Percentiles rank a stretch among this genome's conserved stretches.
Conservation (phyloP, 37 sponge, comb jelly and placozoan genomes). For the Spongilla lacustris region DNA sequence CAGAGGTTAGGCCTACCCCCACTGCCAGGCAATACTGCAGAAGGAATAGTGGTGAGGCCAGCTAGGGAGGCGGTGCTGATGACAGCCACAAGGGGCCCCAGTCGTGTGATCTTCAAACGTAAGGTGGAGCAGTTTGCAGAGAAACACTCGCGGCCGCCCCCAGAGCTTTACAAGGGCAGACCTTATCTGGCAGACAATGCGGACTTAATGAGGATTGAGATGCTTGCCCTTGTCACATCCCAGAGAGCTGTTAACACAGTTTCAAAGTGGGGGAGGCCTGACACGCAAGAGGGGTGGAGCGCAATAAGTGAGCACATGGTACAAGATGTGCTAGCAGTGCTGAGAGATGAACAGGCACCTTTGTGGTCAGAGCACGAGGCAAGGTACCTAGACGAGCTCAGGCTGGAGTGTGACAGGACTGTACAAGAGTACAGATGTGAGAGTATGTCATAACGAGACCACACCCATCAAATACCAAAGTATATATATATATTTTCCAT, state of each 20-base stretch:
- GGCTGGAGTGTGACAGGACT: no score
- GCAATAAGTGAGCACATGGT: conserved; percentile 11
- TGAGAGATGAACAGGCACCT: conserved; percentile 14
- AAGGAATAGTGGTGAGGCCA: conserved; percentile 59
- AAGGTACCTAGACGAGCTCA: no score
- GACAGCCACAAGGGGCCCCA: conserved; percentile 4
- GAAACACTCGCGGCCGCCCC: neutral
- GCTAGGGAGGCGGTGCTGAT: conserved; percentile 9
- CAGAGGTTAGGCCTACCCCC: conserved; percentile 46
- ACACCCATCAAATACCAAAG: no score
- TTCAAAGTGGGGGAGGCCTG: conserved; percentile 37
- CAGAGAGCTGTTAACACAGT: conserved; percentile 45
- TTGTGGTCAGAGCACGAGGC: no score
- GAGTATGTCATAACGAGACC: neutral
- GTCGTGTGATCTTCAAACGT: conserved; percentile 56
- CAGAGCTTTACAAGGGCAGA: neutral
- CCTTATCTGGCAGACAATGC: conserved; percentile 4
- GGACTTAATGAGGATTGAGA: conserved; percentile 21
- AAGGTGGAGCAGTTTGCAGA: conserved; percentile 45
- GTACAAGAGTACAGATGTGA: conserved; percentile 11
- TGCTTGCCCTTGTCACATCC: conserved; percentile 25
- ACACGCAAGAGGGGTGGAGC: conserved; percentile 23
- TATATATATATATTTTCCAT: no score
- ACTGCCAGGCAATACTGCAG: conserved; percentile 32
- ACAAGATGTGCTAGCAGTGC: conserved; percentile 30